Base-by-base conservation (phyloP, 2,888 invertebrate species). In the Lithosia quadra region DNA sequence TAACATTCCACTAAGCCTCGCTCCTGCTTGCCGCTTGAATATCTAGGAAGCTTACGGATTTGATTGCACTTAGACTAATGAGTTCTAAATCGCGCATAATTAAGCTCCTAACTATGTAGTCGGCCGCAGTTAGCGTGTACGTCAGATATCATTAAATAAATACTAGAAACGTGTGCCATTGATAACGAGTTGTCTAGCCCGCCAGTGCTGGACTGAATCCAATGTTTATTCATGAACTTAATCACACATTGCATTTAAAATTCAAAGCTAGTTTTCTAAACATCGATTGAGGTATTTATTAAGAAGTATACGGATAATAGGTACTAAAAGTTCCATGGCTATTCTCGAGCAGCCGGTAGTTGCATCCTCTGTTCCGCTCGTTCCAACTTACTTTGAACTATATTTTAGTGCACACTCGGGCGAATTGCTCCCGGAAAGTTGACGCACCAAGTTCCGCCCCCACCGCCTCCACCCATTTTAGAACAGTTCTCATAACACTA, bases 331-430 rank as follows among this genome's bases (percentile, higher is more conserved):
- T 80, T 83, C 74, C 80, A 84, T 81, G 78, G 79, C 74, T 78
- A 82, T 76, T 82, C 77, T 71, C 75, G 74, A 81, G 76, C 83
- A 84, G 80, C 79, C 81, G 83, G 73, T 78, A 24, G 63, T 55
- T 55, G 55, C 15, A 55, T 63, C 63, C 84, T 80, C 78, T 80
- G 84, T 81, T 83, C 82, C 81, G 76, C 81, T 66, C 79, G 75
- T 79, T 79, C 72, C 76, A 84, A 87, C 84, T 88, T 86, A 89
- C 86, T 90, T 90, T 89, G 90, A 89, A 90, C 91, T 91, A 91
- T 89, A 91, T 90, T 90, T 89, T 86, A 88, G 85, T 82, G 86
- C 86, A 83, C 83, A 86, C 84, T 86, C 84, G 75, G 81, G 83
- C 84, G 88, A 86, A 87, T 88, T 82, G 85, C 83, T 84, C 84